Conservation (phyloP, 2,113 vertebrate species). For the Brachyistius frenatus region DNA sequence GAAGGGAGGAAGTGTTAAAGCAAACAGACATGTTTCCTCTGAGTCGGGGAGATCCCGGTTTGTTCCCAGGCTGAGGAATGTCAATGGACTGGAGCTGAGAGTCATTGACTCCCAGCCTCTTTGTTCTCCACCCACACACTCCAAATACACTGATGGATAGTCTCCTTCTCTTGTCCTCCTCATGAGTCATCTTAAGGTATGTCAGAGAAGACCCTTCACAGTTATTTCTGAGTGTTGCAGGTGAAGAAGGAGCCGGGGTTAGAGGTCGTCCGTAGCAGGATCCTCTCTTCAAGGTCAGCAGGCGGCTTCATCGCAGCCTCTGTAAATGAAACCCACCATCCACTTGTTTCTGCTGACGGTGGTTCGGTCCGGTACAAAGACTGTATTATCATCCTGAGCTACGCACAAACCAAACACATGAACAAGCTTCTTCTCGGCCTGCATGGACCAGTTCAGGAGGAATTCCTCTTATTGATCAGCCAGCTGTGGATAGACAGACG, state of each 20-base stretch:
- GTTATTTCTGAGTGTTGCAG: not conserved
- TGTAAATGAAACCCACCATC: slow-evolving; percentile 40
- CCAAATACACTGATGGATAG: not conserved
- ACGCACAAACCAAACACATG: not conserved
- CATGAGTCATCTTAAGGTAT: not conserved
- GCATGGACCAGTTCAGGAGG: not conserved
- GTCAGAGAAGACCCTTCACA: not conserved
- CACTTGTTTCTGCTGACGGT: slow-evolving; percentile 1
- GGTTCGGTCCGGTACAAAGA: slow-evolving; percentile 1
- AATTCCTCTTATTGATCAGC: rapidly evolving
- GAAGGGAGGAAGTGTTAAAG: slow-evolving; percentile 33
- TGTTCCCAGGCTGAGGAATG: slow-evolving; percentile 37
- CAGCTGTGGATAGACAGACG: not conserved
- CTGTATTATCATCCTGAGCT: not conserved
- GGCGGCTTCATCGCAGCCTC: slow-evolving; percentile 17
- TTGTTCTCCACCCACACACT: not conserved
- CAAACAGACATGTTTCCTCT: slow-evolving; percentile 17
- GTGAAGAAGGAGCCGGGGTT: slow-evolving; percentile 7
- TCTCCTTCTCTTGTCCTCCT: not conserved
- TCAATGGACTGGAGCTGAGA: slow-evolving; percentile 35
- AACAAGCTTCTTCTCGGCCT: not conserved
- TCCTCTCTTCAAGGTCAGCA: slow-evolving; percentile 24
- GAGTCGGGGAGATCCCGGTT: slow-evolving; percentile 10
- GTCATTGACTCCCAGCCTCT: not conserved
- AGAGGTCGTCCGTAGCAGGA: slow-evolving; percentile 6